Conservation (phyloP, 2,888 invertebrate genomes). For the Clusia tigrina region DNA sequence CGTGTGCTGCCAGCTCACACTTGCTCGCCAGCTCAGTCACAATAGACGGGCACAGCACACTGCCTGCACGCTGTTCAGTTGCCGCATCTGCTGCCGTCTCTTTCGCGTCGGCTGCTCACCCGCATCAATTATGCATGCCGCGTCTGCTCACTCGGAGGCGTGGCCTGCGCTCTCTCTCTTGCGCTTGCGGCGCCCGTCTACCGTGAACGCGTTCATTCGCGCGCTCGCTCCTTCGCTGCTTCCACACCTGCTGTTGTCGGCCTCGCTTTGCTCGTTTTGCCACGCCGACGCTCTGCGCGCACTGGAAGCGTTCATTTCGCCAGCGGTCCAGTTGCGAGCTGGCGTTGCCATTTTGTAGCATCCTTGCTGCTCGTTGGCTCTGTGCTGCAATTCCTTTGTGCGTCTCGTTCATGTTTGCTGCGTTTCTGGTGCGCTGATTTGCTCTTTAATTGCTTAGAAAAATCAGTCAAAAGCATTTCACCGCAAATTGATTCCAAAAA, state of each 20-base stretch:
- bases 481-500: too few species aligned
- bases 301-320: neutral
- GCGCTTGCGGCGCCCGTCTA: slow-evolving; percentile 15
- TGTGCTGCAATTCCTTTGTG: slow-evolving; percentile 15
- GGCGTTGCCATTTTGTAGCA: slow-evolving; percentile 2
- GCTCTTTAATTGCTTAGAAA: too few species aligned
- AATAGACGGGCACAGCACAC: slow-evolving; percentile 9
- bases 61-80: neutral
- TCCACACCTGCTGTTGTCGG: slow-evolving; percentile 32
- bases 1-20: slow-evolving; percentile 12
- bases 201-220: slow-evolving; percentile 35
- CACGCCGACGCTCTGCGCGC: neutral
- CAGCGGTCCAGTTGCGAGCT: neutral
- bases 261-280: slow-evolving; percentile 2
- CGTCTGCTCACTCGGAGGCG: slow-evolving; percentile 34
- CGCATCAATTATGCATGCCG: slow-evolving; percentile 37
- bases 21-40: slow-evolving; percentile 1
- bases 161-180: slow-evolving; percentile 21
- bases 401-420: too few species aligned
- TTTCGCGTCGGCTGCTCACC: slow-evolving; percentile 29
- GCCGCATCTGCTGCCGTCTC: neutral
- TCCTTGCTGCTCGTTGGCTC: slow-evolving; percentile 11
- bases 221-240: slow-evolving; percentile 22
- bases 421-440: too few species aligned
- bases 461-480: too few species aligned